Evolutionary conservation across 2,888 invertebrate species (phyloP), one percentile per base, ranked within the genome.

Genomic region (Pseudococcus viburni): DNA sequence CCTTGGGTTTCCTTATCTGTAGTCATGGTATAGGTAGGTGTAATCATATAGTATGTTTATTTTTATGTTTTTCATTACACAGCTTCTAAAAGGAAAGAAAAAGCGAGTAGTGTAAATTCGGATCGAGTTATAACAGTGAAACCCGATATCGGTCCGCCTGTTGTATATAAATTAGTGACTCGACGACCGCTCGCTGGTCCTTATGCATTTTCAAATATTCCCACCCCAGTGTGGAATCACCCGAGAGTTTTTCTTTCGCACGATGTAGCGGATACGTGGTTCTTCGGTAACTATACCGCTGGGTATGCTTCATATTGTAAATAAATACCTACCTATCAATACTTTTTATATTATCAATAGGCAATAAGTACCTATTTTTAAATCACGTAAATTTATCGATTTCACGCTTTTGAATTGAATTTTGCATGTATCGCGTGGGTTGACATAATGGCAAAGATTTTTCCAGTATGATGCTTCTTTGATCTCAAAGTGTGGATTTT

Each of bases 201-300:
- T 48, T 97, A 96, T 92, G 97, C 97, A 89, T 97, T 97, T 93
- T 97, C 97, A 91, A 94, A 96, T 89, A 94, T 97, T 90, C 97
- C 97, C 55, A 93, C 95, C 90, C 96, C 96, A 51, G 93, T 93
- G 90, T 95, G 95, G 94, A 94, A 94, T 91, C 94, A 95, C 90
- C 97, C 97, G 68, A 94, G 96, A 90, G 94, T 96, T 91, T 96
- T 95, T 92, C 94, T 96, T 90, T 94, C 95, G 91, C 93, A 94
- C 91, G 93, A 94, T 90, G 94, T 96, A 73, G 94, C 94, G 64
- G 93, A 94, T 89, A 96, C 97, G 73, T 97, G 97, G 97, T 94
- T 97, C 91, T 96, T 96, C 92, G 93, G 94, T 90, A 96, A 97
- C 92, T 94, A 96, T 90, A 80, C 88, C 80, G 88, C 83, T 88